A percentile compares a stretch with the other conserved stretches of the same genome.
Evolutionary conservation across 2,797 vertebrate genomes (phyloP).

Genomic region (Pseudomugil gertrudae): DNA sequence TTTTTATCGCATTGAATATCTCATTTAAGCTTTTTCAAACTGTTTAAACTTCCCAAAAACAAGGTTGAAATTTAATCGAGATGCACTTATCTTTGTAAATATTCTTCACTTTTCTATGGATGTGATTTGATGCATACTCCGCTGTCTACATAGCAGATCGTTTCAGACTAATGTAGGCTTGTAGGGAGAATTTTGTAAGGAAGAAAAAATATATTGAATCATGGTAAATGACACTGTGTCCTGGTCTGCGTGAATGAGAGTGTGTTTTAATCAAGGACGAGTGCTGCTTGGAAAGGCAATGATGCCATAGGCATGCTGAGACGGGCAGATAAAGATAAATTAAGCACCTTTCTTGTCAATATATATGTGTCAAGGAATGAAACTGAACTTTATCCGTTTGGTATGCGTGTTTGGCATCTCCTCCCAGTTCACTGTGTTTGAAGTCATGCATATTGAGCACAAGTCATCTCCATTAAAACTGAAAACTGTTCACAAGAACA

Average conservation of each 20-base stretch:
- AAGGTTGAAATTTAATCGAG: constrained; percentile 38
- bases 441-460: constrained; percentile 41
- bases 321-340: constrained; percentile 53
- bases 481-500: neutral
- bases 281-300: constrained; percentile 56
- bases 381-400: constrained; percentile 19
- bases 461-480: constrained; percentile 35
- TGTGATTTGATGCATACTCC: constrained; percentile 60
- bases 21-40: constrained; percentile 43
- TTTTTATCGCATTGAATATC: constrained; percentile 56
- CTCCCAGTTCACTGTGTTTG: neutral
- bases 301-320: constrained; percentile 42
- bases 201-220: constrained; percentile 59
- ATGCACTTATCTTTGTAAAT: constrained; percentile 77
- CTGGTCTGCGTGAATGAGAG: constrained; percentile 30
- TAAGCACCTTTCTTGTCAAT: constrained; percentile 55
- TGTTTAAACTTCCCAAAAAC: constrained; percentile 30
- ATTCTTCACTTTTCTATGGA: constrained; percentile 65
- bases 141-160: constrained; percentile 44
- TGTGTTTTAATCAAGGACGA: constrained; percentile 37
- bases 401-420: constrained; percentile 20
- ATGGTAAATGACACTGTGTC: constrained; percentile 71
- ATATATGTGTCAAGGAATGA: constrained; percentile 32
- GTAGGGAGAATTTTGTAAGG: constrained; percentile 55
- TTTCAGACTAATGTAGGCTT: constrained; percentile 47